Conservation (phyloP, 2,113 vertebrate species). For the Pseudorhombus dupliciocellatus region DNA sequence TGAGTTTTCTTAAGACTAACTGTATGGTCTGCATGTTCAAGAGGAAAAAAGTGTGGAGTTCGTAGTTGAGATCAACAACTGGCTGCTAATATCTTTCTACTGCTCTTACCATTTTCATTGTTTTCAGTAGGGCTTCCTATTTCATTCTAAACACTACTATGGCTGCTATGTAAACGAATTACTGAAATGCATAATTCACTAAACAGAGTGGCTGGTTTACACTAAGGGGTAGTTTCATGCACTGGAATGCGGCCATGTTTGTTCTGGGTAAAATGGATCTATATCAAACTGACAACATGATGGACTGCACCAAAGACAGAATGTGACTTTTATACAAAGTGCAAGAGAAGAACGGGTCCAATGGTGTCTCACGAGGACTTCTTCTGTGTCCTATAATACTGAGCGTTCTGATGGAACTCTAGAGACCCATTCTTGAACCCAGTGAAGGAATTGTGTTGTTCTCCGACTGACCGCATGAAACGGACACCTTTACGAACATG, state of each 20-base stretch:
- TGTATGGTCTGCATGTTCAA: conserved; percentile 64
- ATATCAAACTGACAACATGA: background rate
- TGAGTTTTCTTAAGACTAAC: conserved; percentile 37
- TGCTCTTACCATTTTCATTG: conserved; percentile 45
- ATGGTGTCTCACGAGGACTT: conserved; percentile 36
- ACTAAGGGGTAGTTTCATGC: conserved; percentile 64
- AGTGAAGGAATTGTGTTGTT: conserved; percentile 73
- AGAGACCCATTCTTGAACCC: conserved; percentile 39
- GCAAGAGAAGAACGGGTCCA: conserved; percentile 34
- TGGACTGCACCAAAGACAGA: conserved; percentile 28
- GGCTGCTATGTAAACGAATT: conserved; percentile 64
- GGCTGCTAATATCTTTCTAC: conserved; percentile 45
- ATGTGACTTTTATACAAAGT: conserved; percentile 38
- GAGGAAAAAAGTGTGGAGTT: conserved; percentile 38
- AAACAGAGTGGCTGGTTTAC: conserved; percentile 65
- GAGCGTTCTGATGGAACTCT: conserved; percentile 33
- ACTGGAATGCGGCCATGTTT: conserved; percentile 70
- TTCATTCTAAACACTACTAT: conserved; percentile 38
- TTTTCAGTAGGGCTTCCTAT: conserved; percentile 38
- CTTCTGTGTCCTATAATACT: conserved; percentile 33
- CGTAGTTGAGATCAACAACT: conserved; percentile 36
- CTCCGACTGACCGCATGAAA: conserved; percentile 42
- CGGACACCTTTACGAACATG: conserved; percentile 45
- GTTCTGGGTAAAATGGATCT: conserved; percentile 32
- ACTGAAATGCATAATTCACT: conserved; percentile 42